A percentile compares a stretch with the other conserved stretches of the same genome.
These are phyloP conservation scores for Tribolium madens DNA, from an alignment of 1,140 invertebrate genomes.

Conservation along the genomic window DNA sequence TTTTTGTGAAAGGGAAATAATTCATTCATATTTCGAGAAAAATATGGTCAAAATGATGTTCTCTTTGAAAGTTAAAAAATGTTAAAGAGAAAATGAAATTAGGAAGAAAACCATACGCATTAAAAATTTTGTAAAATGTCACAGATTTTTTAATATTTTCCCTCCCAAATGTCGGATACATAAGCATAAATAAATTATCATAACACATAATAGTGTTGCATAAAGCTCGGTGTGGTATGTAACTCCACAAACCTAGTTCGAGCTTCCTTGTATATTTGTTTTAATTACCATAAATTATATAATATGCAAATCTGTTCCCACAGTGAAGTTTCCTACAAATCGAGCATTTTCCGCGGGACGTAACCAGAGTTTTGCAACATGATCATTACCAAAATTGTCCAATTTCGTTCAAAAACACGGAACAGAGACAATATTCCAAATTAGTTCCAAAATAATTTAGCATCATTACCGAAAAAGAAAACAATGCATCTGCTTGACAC, in stretches of 20 bases:
- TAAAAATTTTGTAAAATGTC: neutral
- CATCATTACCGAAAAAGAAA: conserved; percentile 33
- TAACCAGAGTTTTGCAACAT: neutral
- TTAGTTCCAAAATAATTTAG: neutral
- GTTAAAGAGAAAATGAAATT: no score
- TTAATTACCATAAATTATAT: conserved; percentile 25
- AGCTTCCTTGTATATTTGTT: conserved; percentile 13
- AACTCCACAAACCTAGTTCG: conserved; percentile 11
- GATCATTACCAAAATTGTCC: neutral
- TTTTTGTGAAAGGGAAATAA: no score
- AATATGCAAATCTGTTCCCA: conserved; percentile 1
- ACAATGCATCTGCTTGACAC: conserved; percentile 13
- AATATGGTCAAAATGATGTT: no score
- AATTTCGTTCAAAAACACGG: conserved; percentile 6
- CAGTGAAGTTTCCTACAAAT: neutral
- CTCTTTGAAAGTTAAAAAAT: no score
- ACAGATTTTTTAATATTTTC: neutral
- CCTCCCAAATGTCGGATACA: neutral
- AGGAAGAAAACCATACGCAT: no score
- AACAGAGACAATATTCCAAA: neutral
- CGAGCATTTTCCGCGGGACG: neutral
- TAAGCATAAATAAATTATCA: neutral
- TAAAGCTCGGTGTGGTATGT: neutral
- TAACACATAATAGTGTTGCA: neutral
- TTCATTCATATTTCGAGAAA: no score